A percentile compares a stretch with the other conserved stretches of the same genome.
These are phyloP conservation scores for Nasonia vitripennis DNA, from an alignment of 1,140 invertebrate genomes.

Conservation along the genomic window DNA sequence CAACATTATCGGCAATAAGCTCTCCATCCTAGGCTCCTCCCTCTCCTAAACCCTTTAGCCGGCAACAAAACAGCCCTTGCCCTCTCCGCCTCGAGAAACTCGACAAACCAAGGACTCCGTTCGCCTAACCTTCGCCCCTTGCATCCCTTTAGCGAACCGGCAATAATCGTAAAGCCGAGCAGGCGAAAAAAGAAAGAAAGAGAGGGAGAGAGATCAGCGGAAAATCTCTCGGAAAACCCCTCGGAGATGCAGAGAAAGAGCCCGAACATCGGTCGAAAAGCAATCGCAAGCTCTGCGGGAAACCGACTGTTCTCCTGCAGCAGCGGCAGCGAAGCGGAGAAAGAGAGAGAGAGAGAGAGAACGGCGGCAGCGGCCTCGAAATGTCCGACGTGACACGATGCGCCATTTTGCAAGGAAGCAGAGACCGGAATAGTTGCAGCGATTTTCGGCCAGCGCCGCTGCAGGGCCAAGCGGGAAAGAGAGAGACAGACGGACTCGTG, in stretches of 20 bases:
- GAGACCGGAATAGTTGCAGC: not conserved
- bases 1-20: constrained; percentile 28
- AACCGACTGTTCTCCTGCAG: not conserved
- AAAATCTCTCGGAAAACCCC: constrained; percentile 6
- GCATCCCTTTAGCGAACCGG: constrained; percentile 20
- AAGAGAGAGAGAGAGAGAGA: not conserved
- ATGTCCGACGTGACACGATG: not conserved
- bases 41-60: not conserved
- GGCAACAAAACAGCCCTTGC: not conserved
- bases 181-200: not conserved
- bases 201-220: not conserved
- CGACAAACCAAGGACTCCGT: constrained; percentile 12
- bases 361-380: not conserved
- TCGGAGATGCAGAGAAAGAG: not conserved
- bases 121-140: not conserved
- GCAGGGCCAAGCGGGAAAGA: not conserved
- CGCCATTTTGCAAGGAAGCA: not conserved
- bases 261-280: constrained; percentile 1
- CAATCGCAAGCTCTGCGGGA: not conserved
- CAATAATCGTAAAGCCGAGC: constrained; percentile 49
- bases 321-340: not conserved
- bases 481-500: not conserved
- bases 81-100: not conserved
- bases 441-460: not conserved
- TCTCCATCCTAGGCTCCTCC: not conserved